Conservation (phyloP, 2,888 invertebrate genomes). For the Ariolimax columbianus region DNA sequence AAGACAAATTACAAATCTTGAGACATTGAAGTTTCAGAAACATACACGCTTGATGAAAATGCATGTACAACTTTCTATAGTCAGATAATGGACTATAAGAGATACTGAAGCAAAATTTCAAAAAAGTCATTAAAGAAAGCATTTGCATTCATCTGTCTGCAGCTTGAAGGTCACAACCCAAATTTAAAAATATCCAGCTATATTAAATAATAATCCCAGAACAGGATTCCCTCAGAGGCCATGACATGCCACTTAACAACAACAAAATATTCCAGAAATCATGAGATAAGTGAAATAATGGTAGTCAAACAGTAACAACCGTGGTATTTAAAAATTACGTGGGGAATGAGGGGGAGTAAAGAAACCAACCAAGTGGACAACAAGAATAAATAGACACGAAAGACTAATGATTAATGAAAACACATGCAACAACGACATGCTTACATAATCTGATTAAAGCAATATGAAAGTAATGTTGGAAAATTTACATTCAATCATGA, state of each 20-base stretch:
- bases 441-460: constrained; percentile 6
- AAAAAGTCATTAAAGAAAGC: too few relatives aligned
- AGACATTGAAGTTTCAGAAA: too few relatives aligned
- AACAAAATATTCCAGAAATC: not conserved
- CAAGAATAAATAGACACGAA: not conserved
- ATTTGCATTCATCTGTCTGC: too few relatives aligned
- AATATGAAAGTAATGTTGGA: not conserved
- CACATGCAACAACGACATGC: constrained; percentile 15
- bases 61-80: too few relatives aligned
- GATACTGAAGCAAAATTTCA: too few relatives aligned
- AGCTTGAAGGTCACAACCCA: too few relatives aligned
- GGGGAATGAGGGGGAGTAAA: too few relatives aligned
- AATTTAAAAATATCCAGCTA: not conserved
- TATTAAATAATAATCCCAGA: not conserved
- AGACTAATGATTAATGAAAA: constrained; percentile 16
- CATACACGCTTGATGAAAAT: too few relatives aligned
- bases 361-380: not conserved
- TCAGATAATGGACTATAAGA: too few relatives aligned
- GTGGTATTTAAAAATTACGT: not conserved
- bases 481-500: too few relatives aligned
- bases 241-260: not conserved
- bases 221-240: constrained; percentile 1
- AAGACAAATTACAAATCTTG: too few relatives aligned
- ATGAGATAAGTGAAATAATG: not conserved
- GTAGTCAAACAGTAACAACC: not conserved